phyloP scores from a whole-genome alignment of 2,888 invertebrate genomes.

The Diadegma fenestrale region DNA sequence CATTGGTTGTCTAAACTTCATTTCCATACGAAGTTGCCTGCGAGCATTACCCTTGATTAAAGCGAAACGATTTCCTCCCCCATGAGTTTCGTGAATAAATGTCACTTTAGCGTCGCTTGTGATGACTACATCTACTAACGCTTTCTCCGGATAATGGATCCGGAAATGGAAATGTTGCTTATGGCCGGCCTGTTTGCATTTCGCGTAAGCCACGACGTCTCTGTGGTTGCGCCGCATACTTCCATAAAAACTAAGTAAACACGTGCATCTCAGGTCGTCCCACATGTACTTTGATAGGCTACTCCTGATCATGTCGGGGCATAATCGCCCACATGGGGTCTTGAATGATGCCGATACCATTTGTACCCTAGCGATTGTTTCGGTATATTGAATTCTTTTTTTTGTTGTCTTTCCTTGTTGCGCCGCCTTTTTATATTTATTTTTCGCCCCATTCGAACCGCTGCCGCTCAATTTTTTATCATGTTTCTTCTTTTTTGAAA shows the following conservation, averaged over 20 bases:
- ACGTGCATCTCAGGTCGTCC: background rate
- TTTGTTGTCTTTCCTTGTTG: background rate
- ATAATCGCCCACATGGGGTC: background rate
- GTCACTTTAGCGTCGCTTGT: too few species aligned
- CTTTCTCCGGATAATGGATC: too few species aligned
- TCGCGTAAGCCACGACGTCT: background rate
- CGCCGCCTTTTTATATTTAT: background rate
- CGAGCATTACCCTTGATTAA: too few species aligned
- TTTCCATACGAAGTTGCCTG: too few species aligned
- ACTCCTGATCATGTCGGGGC: background rate
- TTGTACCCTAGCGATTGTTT: background rate
- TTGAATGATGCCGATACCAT: background rate
- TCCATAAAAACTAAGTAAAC: background rate
- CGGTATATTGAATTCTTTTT: background rate
- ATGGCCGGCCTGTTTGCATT: background rate
- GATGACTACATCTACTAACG: too few species aligned
- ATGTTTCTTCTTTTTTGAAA: too few species aligned
- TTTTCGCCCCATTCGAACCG: background rate
- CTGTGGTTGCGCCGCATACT: background rate
- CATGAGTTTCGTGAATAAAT: too few species aligned
- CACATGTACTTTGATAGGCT: background rate
- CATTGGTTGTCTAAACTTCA: too few species aligned
- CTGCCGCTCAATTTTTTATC: too few species aligned
- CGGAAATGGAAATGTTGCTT: too few species aligned
- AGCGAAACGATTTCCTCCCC: too few species aligned